Percentiles rank a stretch among this genome's conserved stretches.
These are phyloP conservation scores for Myotis planiceps DNA, from an alignment of 2,797 vertebrate genomes.

Conservation along the genomic window DNA sequence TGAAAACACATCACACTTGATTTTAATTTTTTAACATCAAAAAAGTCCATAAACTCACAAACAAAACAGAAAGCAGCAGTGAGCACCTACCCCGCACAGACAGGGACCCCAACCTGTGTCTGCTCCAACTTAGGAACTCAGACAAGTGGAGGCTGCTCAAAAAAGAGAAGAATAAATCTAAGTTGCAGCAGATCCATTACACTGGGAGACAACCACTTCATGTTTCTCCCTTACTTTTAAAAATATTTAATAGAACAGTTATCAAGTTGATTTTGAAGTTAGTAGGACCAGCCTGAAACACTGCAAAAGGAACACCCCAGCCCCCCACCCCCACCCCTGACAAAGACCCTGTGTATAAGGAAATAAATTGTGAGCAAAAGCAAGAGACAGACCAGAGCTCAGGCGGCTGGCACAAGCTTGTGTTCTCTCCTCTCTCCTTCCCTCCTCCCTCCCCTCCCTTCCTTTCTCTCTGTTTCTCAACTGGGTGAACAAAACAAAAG, in stretches of 20 bases:
- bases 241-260: slow-evolving; percentile 25
- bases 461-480: background rate
- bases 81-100: background rate
- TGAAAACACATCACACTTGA: slow-evolving; percentile 9
- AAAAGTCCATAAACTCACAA: background rate
- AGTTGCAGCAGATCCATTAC: background rate
- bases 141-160: background rate
- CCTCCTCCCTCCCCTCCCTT: background rate
- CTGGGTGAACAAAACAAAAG: slow-evolving; percentile 50
- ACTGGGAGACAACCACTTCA: background rate
- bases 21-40: background rate
- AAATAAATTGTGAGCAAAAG: slow-evolving; percentile 28
- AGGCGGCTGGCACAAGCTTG: background rate
- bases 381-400: background rate
- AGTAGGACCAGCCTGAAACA: slow-evolving; percentile 2
- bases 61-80: background rate
- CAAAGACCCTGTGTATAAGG: background rate
- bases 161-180: background rate
- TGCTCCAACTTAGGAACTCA: background rate
- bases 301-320: background rate
- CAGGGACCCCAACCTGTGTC: background rate
- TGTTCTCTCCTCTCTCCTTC: background rate
- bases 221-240: background rate
- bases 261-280: slow-evolving; percentile 30
- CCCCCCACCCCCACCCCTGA: too few relatives aligned